Percentiles rank a stretch among this genome's conserved stretches.
phyloP scores from a whole-genome alignment of 2,113 vertebrate species.

The Drymodes brunneopygia region DNA sequence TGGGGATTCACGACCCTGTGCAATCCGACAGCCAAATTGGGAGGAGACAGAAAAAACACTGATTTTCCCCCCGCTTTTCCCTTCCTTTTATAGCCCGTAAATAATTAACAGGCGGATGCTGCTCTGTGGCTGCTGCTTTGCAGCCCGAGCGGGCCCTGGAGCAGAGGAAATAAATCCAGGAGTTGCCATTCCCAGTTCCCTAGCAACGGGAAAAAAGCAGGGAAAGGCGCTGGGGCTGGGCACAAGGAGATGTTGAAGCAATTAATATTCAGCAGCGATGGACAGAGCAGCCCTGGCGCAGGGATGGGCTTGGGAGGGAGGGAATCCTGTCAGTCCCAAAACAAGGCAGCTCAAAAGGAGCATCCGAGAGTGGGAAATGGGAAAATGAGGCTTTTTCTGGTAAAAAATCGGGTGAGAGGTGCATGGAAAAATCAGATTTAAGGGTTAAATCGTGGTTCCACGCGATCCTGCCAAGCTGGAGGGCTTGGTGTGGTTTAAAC shows the following conservation, averaged over 20 bases:
- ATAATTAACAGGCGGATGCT: conserved; percentile 60
- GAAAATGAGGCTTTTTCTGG: not conserved
- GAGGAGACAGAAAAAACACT: not conserved
- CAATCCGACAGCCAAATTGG: not conserved
- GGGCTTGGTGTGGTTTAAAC: not conserved
- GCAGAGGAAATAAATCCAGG: conserved; percentile 52
- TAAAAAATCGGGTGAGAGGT: rapidly evolving
- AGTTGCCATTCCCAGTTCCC: conserved; percentile 67
- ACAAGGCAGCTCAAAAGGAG: rapidly evolving
- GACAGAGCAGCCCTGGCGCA: not conserved
- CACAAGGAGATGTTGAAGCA: conserved; percentile 55
- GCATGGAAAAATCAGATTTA: rapidly evolving
- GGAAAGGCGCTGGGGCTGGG: conserved; percentile 58
- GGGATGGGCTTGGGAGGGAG: not conserved
- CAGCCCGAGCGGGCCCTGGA: conserved; percentile 36
- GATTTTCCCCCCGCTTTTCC: not conserved
- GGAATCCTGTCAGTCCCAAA: not conserved
- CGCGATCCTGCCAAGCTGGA: not conserved
- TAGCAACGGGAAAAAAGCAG: conserved; percentile 74
- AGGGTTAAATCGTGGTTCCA: not conserved
- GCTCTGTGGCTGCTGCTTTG: conserved; percentile 41
- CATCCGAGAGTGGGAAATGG: rapidly evolving
- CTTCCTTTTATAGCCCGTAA: conserved; percentile 15
- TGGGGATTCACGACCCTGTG: not conserved
- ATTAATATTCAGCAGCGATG: conserved; percentile 73